These are phyloP conservation scores for Mobula hypostoma DNA, from an alignment of 2,113 vertebrate genomes.

Conservation along the genomic window DNA sequence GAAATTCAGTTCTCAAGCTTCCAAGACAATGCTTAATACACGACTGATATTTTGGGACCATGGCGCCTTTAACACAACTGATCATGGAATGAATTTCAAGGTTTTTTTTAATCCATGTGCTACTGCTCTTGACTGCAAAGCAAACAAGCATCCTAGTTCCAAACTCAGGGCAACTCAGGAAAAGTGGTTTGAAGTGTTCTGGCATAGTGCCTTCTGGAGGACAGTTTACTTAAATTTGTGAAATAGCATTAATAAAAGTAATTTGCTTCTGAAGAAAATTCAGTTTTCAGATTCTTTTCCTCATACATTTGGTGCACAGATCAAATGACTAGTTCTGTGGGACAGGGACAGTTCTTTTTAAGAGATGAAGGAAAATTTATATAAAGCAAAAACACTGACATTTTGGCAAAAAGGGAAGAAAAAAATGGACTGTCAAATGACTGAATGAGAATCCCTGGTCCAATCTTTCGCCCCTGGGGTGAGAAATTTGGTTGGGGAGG, in stretches of 20 bases:
- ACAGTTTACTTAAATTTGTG: too few species aligned
- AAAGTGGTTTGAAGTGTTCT: not conserved
- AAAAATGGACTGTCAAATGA: not conserved
- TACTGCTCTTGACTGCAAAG: not conserved
- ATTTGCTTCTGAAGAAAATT: not conserved
- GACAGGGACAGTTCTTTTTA: not conserved
- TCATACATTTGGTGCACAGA: not conserved
- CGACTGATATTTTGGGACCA: too few species aligned
- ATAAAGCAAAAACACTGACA: not conserved
- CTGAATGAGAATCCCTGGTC: not conserved
- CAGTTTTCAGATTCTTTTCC: not conserved
- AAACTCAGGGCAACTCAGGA: not conserved
- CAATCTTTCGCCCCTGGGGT: not conserved
- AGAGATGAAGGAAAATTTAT: not conserved
- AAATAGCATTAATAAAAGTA: too few species aligned
- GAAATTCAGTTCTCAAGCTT: too few species aligned
- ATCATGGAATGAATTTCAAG: too few species aligned
- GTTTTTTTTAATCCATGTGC: not conserved
- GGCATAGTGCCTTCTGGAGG: too few species aligned
- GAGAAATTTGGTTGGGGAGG: not conserved
- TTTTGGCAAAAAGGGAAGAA: not conserved
- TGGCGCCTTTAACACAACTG: too few species aligned
- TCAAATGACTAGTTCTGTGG: too few species aligned
- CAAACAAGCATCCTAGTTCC: not conserved
- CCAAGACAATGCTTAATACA: too few species aligned